A percentile compares a stretch with the other conserved stretches of the same genome.
Evolutionary conservation across 2,113 vertebrate species (phyloP).

Genomic region (Macquaria ambigua): DNA sequence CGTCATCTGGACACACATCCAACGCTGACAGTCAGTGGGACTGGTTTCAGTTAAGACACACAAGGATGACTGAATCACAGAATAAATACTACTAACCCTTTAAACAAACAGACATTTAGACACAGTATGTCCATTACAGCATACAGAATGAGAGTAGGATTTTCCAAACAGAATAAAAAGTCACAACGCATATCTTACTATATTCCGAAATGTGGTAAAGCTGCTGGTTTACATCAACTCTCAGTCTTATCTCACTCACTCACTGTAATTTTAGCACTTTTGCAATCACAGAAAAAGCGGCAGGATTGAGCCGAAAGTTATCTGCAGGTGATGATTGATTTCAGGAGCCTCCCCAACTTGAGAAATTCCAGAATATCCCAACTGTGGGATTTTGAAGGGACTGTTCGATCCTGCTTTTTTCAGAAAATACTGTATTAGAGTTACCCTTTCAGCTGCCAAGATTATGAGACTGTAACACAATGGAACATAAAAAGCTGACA

Average conservation of each 20-base stretch:
- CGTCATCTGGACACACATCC: conserved; percentile 63
- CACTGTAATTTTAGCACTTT: conserved; percentile 24
- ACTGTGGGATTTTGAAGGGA: background rate
- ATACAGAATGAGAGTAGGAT: background rate
- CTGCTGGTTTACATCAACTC: background rate
- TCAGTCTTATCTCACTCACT: conserved; percentile 25
- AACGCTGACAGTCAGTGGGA: conserved; percentile 25
- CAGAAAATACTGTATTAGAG: background rate
- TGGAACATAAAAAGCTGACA: background rate
- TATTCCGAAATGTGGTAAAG: background rate
- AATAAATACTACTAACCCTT: conserved; percentile 10
- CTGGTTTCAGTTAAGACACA: conserved; percentile 13
- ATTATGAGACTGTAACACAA: conserved; percentile 1
- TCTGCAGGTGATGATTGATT: conserved; percentile 36
- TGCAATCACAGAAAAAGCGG: conserved; percentile 32
- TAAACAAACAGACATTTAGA: conserved; percentile 21
- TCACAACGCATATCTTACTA: background rate
- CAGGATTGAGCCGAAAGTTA: background rate
- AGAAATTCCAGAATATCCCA: conserved; percentile 38
- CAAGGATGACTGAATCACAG: conserved; percentile 14
- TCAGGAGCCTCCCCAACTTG: conserved; percentile 4
- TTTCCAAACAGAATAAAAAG: background rate
- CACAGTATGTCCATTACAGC: background rate
- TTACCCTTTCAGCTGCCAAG: background rate
- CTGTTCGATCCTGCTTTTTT: background rate